phyloP scores from a whole-genome alignment of 2,888 invertebrate species.

The Erynnis tages region DNA sequence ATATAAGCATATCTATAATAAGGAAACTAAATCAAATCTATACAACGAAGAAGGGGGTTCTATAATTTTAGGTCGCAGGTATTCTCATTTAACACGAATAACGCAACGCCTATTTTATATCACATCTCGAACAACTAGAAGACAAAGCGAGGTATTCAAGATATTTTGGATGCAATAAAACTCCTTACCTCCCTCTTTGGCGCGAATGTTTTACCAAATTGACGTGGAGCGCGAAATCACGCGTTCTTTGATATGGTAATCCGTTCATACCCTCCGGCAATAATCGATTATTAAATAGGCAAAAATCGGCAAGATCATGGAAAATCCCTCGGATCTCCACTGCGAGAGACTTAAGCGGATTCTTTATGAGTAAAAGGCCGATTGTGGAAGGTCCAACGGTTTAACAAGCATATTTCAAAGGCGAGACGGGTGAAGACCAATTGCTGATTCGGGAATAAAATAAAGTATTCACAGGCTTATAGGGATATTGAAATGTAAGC shows the following conservation, averaged over 20 bases:
- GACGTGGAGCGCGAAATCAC: slow-evolving; percentile 66
- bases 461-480: background rate
- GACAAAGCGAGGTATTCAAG: background rate
- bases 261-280: slow-evolving; percentile 57
- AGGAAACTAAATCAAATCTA: no score
- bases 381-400: slow-evolving; percentile 38
- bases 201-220: slow-evolving; percentile 68
- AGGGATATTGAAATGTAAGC: no score
- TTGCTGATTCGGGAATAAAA: slow-evolving; percentile 11
- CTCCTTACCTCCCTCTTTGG: slow-evolving; percentile 43
- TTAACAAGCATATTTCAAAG: slow-evolving; percentile 34
- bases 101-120: no score
- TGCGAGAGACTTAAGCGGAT: slow-evolving; percentile 58
- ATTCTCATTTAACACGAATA: no score
- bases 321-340: slow-evolving; percentile 50
- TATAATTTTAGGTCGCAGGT: no score
- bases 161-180: slow-evolving; percentile 2
- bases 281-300: slow-evolving; percentile 77
- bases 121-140: background rate
- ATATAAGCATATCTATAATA: no score
- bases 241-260: slow-evolving; percentile 78
- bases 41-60: no score
- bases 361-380: slow-evolving; percentile 57
- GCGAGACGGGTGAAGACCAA: slow-evolving; percentile 23
- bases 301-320: slow-evolving; percentile 61